Percentiles rank a stretch among this genome's conserved stretches.
Conservation (phyloP, 2,797 vertebrate species). For the Cirrhinus mrigala region DNA sequence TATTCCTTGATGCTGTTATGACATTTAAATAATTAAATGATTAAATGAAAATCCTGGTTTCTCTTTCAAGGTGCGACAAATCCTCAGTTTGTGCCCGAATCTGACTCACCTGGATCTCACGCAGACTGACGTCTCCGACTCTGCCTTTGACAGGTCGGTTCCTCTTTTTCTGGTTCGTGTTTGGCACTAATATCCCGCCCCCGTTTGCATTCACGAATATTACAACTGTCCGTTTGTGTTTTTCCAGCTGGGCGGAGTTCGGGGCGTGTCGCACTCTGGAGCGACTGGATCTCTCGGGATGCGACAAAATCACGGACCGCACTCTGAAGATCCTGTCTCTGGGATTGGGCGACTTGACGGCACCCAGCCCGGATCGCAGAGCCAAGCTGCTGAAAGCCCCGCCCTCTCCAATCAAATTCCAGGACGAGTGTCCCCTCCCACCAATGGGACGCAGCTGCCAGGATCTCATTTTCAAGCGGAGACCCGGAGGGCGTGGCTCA, state of each 20-base stretch:
- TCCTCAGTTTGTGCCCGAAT: constrained; percentile 92
- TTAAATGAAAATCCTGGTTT: neutral
- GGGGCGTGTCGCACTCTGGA: constrained; percentile 86
- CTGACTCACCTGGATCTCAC: constrained; percentile 93
- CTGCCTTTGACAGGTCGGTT: constrained; percentile 92
- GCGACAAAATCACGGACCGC: constrained; percentile 92
- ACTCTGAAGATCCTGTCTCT: constrained; percentile 88
- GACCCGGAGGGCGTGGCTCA: constrained; percentile 63
- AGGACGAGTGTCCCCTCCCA: constrained; percentile 71
- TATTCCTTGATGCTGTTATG: neutral
- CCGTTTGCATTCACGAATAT: neutral
- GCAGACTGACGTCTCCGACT: constrained; percentile 93
- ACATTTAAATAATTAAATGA: neutral
- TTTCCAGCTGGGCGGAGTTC: constrained; percentile 85
- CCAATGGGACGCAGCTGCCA: constrained; percentile 64
- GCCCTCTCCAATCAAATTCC: constrained; percentile 72
- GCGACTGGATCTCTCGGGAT: constrained; percentile 95
- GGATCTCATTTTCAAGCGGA: constrained; percentile 77
- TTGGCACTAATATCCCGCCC: neutral
- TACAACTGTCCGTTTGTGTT: neutral
- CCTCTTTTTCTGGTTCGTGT: neutral
- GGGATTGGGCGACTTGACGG: constrained; percentile 84
- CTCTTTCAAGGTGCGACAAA: constrained; percentile 87
- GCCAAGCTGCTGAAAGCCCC: constrained; percentile 76
- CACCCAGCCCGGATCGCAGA: constrained; percentile 72